Base-by-base conservation (phyloP, 2,888 invertebrate species). In the Phalangium opilio region DNA sequence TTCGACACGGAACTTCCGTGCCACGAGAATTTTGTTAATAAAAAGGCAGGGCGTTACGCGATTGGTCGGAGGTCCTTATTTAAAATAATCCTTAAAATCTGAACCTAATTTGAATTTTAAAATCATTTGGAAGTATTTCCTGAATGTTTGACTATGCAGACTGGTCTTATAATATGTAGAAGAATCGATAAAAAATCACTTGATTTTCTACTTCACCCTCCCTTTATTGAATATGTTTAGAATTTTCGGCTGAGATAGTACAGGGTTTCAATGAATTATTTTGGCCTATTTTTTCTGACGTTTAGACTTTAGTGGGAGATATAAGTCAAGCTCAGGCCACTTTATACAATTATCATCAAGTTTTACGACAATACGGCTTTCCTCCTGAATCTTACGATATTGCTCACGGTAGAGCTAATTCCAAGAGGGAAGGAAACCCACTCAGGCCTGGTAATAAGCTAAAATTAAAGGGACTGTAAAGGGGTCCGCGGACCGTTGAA, bases 301-400 rank as follows among this genome's bases (percentile, higher is more conserved):
- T 60, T 43, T 57, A 73, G 70, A 67, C 68, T 27, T 57, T 73
- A 56, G 54, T 69, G 72, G 90, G 96, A 5, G 89, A 96, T 62
- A 79, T 84, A 11, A 81, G 81, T 57, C 78, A 83, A 55, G 98
- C 89, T 0, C 81, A 91, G 78, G 82, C 85, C 58, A 87, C 91
- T 3, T 73, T 98, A 52, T 83, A 87, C 61, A 93, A 93, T 67
- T 98, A 98, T 67, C 89, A 93, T 63, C 82, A 85, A 60, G 87
- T 99, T 7, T 91, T 93, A 86, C 81, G 83, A 50, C 91, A 96
- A 64, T 96, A 89, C 67, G 98, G 98, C 0, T 93, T 95, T 62
- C 82, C 90, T 0, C 98, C 98, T 0, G 98, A 99, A 64, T 93
- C 95, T 62, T 99, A 93, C 68, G 91, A 93, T 64, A 84, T 98